Percentiles rank a stretch among this genome's conserved stretches.
Conservation (phyloP, 1,140 invertebrate genomes). For the Caenorhabditis tropicalis region DNA sequence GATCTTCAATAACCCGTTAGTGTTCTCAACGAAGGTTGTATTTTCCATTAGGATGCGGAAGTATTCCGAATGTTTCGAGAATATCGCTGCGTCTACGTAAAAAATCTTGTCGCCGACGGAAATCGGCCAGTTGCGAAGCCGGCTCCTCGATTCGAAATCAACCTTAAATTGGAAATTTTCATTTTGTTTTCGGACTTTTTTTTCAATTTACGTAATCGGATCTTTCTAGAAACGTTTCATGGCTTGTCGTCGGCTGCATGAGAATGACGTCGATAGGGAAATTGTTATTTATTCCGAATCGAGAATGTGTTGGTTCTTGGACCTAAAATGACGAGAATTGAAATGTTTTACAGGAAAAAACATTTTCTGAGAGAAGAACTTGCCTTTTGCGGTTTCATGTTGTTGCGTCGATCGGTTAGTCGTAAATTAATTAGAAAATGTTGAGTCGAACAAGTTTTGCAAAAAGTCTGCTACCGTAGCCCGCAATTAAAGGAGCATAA, state of each 20-base stretch:
- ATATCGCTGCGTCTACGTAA: neutral
- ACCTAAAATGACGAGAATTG: neutral
- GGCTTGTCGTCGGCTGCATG: slow-evolving; percentile 32
- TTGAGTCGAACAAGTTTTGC: too few species aligned
- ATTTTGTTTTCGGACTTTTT: neutral
- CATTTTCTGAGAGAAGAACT: too few species aligned
- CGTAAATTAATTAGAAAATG: too few species aligned
- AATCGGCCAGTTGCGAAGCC: slow-evolving; percentile 25
- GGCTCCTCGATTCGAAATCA: slow-evolving; percentile 14
- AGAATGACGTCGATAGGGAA: slow-evolving; percentile 22
- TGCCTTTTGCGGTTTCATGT: too few species aligned
- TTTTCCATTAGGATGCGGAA: slow-evolving; percentile 29
- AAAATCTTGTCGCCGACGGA: neutral
- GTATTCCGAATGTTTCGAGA: slow-evolving; percentile 11
- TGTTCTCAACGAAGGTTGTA: neutral
- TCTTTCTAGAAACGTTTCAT: slow-evolving; percentile 26
- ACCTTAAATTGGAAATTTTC: neutral
- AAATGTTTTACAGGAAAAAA: too few species aligned
- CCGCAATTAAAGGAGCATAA: too few species aligned
- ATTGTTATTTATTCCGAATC: neutral
- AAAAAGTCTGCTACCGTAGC: too few species aligned
- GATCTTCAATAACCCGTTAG: neutral
- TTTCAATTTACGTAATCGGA: slow-evolving; percentile 19
- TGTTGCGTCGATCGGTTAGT: too few species aligned
- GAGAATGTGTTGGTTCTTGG: neutral